Percentiles rank a stretch among this genome's conserved stretches.
phyloP scores from a whole-genome alignment of 2,888 invertebrate species.

The Diaphora mendica region DNA sequence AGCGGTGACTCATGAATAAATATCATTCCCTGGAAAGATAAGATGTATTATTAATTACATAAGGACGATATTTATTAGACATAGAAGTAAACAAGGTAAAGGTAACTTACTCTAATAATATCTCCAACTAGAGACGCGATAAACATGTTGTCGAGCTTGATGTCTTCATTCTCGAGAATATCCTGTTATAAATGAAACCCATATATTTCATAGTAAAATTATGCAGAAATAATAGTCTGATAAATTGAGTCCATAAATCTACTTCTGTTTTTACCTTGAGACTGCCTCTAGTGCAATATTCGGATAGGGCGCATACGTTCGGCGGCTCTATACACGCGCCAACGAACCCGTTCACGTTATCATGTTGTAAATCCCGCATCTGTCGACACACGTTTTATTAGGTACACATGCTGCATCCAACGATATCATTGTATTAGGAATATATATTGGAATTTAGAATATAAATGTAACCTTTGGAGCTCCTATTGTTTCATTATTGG shows the following conservation, averaged over 20 bases:
- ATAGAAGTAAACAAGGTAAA: neutral
- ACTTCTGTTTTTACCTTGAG: conserved; percentile 89
- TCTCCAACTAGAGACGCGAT: conserved; percentile 97
- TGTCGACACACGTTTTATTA: conserved; percentile 68
- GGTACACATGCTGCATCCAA: conserved; percentile 20
- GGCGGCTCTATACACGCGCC: conserved; percentile 97
- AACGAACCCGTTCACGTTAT: conserved; percentile 96
- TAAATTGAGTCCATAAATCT: conserved; percentile 17
- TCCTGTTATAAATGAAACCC: conserved; percentile 86
- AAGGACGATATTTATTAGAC: neutral
- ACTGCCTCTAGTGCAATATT: conserved; percentile 96
- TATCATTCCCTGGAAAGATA: conserved; percentile 91
- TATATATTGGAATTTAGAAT: conserved; percentile 27
- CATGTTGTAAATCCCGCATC: conserved; percentile 96
- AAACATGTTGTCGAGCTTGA: conserved; percentile 98
- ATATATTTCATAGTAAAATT: conserved; percentile 11
- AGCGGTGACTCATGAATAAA: conserved; percentile 96
- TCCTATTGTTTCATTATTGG: conserved; percentile 1
- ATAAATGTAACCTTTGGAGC: neutral
- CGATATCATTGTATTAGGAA: conserved; percentile 15
- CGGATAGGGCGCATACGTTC: conserved; percentile 95
- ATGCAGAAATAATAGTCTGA: conserved; percentile 17
- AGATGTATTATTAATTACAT: neutral
- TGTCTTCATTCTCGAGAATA: conserved; percentile 97
- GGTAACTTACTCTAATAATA: conserved; percentile 93